Percentiles rank a stretch among this genome's conserved stretches.
Conservation (phyloP, 2,888 invertebrate species). For the Timema podura region DNA sequence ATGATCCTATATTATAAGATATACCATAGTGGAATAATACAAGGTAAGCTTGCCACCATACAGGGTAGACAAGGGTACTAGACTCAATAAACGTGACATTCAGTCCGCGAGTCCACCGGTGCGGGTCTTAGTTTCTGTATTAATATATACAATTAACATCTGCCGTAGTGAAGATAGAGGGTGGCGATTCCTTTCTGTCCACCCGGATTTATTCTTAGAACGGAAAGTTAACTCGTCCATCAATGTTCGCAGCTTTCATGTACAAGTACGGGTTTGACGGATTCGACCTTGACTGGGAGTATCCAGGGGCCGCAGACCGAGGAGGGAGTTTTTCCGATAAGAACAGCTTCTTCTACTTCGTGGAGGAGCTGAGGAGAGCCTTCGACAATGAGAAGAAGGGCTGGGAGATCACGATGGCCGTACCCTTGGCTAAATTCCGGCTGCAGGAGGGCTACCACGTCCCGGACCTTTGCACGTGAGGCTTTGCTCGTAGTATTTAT, state of each 20-base stretch:
- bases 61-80: too few relatives aligned
- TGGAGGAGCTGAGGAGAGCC: slow-evolving; percentile 74
- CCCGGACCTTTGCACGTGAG: slow-evolving; percentile 82
- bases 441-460: slow-evolving; percentile 88
- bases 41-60: too few relatives aligned
- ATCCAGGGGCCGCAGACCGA: slow-evolving; percentile 82
- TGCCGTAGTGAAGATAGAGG: too few relatives aligned
- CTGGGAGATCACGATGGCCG: slow-evolving; percentile 88
- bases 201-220: too few relatives aligned
- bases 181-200: too few relatives aligned
- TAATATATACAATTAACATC: too few relatives aligned
- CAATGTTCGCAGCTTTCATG: slow-evolving; percentile 58
- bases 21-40: too few relatives aligned
- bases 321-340: slow-evolving; percentile 82
- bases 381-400: slow-evolving; percentile 69
- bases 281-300: slow-evolving; percentile 87
- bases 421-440: slow-evolving; percentile 81
- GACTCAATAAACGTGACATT: too few relatives aligned
- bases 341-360: slow-evolving; percentile 74
- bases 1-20: too few relatives aligned
- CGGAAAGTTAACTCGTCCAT: too few relatives aligned
- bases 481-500: neutral
- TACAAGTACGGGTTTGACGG: slow-evolving; percentile 76
- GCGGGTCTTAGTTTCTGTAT: too few relatives aligned
- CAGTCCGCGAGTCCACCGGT: too few relatives aligned